These are phyloP conservation scores for Scleropages formosus DNA, from an alignment of 2,797 vertebrate genomes.

Conservation along the genomic window DNA sequence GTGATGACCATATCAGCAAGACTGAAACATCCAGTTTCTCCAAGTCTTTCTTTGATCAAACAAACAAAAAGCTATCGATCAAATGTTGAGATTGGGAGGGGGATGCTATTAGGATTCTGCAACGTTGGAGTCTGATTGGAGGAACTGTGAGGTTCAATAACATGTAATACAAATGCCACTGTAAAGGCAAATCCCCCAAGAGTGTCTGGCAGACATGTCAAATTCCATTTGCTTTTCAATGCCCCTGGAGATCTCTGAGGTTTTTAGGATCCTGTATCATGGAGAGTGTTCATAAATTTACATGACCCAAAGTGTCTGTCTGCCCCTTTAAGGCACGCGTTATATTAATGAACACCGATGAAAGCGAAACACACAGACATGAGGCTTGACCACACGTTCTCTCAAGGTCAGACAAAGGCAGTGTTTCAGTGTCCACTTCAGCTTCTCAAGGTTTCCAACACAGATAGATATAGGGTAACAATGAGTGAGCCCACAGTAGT, in stretches of 20 bases:
- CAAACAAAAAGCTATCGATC: neutral
- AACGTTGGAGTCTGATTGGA: neutral
- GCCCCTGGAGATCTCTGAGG: neutral
- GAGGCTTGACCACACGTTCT: neutral
- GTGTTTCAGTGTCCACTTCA: no score
- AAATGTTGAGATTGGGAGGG: neutral
- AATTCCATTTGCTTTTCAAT: neutral
- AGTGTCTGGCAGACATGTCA: no score
- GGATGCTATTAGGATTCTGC: neutral
- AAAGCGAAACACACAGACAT: neutral
- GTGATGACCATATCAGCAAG: slow-evolving; percentile 3
- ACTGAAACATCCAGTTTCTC: slow-evolving; percentile 4
- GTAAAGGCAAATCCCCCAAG: neutral
- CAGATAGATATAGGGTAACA: no score
- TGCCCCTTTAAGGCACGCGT: neutral
- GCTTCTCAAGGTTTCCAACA: no score
- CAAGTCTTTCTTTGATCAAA: neutral
- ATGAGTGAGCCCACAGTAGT: no score
- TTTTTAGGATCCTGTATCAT: neutral
- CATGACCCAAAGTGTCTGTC: neutral
- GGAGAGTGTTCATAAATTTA: neutral
- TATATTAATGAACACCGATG: neutral
- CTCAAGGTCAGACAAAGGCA: neutral
- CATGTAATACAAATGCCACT: neutral
- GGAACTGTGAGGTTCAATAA: neutral